Evolutionary conservation across 2,797 vertebrate genomes (phyloP), one percentile per base, ranked within the genome.

Genomic region (Protonibea diacanthus): DNA sequence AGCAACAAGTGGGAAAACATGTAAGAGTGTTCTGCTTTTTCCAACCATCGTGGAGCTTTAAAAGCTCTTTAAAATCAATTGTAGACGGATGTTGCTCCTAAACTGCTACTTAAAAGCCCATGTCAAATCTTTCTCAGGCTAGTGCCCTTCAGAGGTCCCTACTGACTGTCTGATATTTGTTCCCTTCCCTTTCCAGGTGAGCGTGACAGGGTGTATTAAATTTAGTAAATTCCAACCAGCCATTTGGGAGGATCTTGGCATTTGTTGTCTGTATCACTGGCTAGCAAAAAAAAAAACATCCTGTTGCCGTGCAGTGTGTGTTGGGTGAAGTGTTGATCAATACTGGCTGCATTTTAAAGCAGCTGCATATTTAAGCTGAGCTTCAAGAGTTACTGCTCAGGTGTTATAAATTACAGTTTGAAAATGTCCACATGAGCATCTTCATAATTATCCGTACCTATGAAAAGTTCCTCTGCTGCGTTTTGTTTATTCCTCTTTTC

Each of bases 131-230:
- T 53, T 48, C 45, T 65, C 47, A 1, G 78, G 55, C 64, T 2
- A 0, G 12, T 74, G 84, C 68, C 82, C 87, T 86, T 86, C 82
- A 63, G 27, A 57, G 14, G 70, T 84, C 86, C 83, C 81, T 0
- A 0, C 78, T 76, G 86, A 74, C 84, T 7, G 27, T 14, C 57
- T 90, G 82, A 3, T 84, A 80, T 89, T 84, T 90, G 78, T 71
- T 44, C 52, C 53, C 13, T 18, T 47, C 56, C 42, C 44, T 57
- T 13, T 77, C 60, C 83, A 88, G 90, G 82, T 91, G 76, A 85
- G 78, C 38, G 60, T 86, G 88, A 78, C 80, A 59, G 38, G 67
- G 10, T 20, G 62, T 58, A 69, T 66, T 79, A 74, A 83, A 78
- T 59, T 40, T 75, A 52, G 66, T 60, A 87, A 88, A 91, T 86